phyloP scores from a whole-genome alignment of 2,113 vertebrate species.

The Dasyurus viverrinus region DNA sequence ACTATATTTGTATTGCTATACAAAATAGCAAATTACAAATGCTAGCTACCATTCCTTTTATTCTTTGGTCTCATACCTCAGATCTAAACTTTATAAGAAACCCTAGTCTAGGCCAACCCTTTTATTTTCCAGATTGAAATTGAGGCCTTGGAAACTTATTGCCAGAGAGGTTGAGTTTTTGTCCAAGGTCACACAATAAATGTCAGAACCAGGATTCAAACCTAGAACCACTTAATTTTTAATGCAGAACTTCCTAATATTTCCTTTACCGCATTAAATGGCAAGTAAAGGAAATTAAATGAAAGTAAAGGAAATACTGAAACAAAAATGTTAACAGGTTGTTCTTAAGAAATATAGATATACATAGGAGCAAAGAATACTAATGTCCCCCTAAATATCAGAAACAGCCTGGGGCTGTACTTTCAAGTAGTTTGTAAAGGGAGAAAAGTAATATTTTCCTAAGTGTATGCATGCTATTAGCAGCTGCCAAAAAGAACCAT shows the following conservation, averaged over 20 bases:
- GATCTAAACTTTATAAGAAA: background rate
- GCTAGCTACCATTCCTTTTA: background rate
- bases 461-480: conserved; percentile 73
- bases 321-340: conserved; percentile 65
- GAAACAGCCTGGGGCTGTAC: conserved; percentile 63
- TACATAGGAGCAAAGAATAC: conserved; percentile 44
- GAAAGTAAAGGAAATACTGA: conserved; percentile 61
- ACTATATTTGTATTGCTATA: too few species aligned
- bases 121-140: background rate
- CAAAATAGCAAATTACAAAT: too few species aligned
- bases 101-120: background rate
- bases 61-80: background rate
- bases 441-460: conserved; percentile 62
- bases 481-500: conserved; percentile 71
- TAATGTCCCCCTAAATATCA: conserved; percentile 57
- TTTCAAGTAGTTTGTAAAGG: conserved; percentile 70
- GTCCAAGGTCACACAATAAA: background rate
- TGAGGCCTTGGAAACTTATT: background rate
- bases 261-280: conserved; percentile 51
- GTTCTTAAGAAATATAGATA: conserved; percentile 48
- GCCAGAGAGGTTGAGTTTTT: background rate
- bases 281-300: conserved; percentile 68
- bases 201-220: background rate
- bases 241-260: background rate
- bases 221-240: background rate